Base-by-base conservation (phyloP, 92 coral and sea anemone genomes). In the Epizoanthus illoricatus region DNA sequence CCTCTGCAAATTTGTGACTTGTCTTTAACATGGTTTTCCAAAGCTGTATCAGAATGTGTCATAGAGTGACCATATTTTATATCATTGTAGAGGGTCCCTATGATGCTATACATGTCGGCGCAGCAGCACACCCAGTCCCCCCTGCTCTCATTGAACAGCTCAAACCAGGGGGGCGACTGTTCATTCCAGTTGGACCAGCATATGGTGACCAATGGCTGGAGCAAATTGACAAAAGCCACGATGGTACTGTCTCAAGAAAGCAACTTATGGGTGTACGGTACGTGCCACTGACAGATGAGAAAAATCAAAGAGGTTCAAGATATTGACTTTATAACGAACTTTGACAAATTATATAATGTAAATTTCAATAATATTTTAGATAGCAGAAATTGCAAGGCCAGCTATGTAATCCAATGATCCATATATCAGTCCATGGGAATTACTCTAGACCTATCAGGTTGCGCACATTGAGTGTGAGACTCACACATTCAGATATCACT, bases 91-190 rank as follows among this genome's bases (percentile, higher is more conserved):
- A 87, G 73, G 98, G 88, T 17, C 98, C 98, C 19, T 96, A 93
- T 88, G 97, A 96, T 88, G 99, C 99, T 39, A 96, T 96, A 20
- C 99, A 96, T 80, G 99, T 96, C 57, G 99, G 99, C 41, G 99
- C 99, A 2, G 99, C 99, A 70, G 99, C 99, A 7, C 74, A 94
- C 39, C 94, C 95, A 6, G 84, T 96, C 39, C 99, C 99, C n/a
- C 96, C 94, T 21, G 91, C 95, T 33, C 94, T 96, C 20, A 76
- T 91, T 12, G 87, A 93, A 60, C 99, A 96, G 80, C 91, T 96
- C 9, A 96, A 91, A 76, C 97, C 98, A 16, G 98, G 98, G 2
- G 99, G 99, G 24, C 76, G 99, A 43, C 90, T 96, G 21, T 93
- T 96, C 74, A 86, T 96, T 20, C 99, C 99, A 5, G 99, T 96